Base-by-base conservation (phyloP, 2,888 invertebrate species). In the Tenthredo scrophulariae region DNA sequence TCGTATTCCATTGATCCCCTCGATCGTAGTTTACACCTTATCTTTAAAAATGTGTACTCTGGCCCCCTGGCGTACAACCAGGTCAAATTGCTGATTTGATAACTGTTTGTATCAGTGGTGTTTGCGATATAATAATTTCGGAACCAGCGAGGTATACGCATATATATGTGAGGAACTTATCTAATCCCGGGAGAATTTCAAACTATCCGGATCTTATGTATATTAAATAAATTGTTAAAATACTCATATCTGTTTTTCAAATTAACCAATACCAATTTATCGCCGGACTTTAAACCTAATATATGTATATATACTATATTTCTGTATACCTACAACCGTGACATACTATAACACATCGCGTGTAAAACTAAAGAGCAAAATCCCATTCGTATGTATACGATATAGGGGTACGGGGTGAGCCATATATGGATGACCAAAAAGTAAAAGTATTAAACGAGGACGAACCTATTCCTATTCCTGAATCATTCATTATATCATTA, bases 1-100 rank as follows among this genome's bases (percentile, higher is more conserved):
- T 2, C 33, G 33, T 67, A 43, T 43, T 74, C 43, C 72, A 74
- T 74, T 74, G 40, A 74, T 74, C 72, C 43, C 40, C 72, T 22
- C 72, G 67, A 67, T 67, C 29, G 67, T n/a, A 43, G 22, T 74
- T 74, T 22, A 26, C 43, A 37, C 18, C 29, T 50, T 50, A 77
- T 77, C 77, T 77, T 15, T 54, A 46, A 77, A 77, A 77, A 77
- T 37, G 29, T 77, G 46, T 50, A 77, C 75, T 29, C 50, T 50
- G 75, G 46, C 74, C 74, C 74, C 46, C 43, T 46, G 43, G 40
- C 26, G 26, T 26, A 29, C 75, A 77, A 29, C 50, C 50, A 50
- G 75, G 50, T 77, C 75, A 77, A 77, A 77, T 50, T 50, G 26
- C 50, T 77, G 46, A 50, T 50, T 77, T 50, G 75, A 50, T 77